Evolutionary conservation across 2,113 vertebrate genomes (phyloP), one percentile per base, ranked within the genome.

Genomic region (Cinclus mexicanus): DNA sequence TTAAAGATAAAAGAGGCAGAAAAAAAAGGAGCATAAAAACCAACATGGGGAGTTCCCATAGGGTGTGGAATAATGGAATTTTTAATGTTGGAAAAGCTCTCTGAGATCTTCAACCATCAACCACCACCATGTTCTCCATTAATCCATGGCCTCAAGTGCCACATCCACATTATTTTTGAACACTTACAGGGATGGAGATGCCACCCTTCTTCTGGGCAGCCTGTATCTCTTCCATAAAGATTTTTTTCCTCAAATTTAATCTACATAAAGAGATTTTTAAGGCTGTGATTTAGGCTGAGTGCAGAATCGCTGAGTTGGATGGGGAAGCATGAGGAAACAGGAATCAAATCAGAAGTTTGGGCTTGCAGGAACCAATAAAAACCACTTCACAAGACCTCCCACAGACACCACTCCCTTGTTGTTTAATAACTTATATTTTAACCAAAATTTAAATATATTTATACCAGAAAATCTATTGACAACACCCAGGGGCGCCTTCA

Each of bases 401-500:
- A 33, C 17, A 35, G 42, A 1, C 0, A 35, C 8, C 18, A 6
- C 33, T 46, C 14, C 6, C n/a, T 24, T 37, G 2, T 3, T 3
- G 22, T 3, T 9, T 4, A 35, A 26, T 4, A 3, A 17, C 11
- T 15, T 1, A 0, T 1, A 17, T 26, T 14, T n/a, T 9, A 1
- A 35, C 4, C 10, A 26, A 37, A 46, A 88, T 10, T 8, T 10
- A n/a, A 19, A 29, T 4, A 0, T 0, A 1, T 41, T 90, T 3
- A 17, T 3, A 2, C 22, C 8, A 14, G 8, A 10, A 83, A 56
- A 5, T 2, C 10, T 8, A 20, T 4, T 3, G 24, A 28, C 2
- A 35, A 12, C 12, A 10, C 0, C n/a, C 0, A 1, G 10, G 3
- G 15, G 33, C 1, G 0, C 1, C 7, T 5, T 0, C 9, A 3